Evolutionary conservation across 2,113 vertebrate species (phyloP).

Genomic region (Chlorodrepanis virens): DNA sequence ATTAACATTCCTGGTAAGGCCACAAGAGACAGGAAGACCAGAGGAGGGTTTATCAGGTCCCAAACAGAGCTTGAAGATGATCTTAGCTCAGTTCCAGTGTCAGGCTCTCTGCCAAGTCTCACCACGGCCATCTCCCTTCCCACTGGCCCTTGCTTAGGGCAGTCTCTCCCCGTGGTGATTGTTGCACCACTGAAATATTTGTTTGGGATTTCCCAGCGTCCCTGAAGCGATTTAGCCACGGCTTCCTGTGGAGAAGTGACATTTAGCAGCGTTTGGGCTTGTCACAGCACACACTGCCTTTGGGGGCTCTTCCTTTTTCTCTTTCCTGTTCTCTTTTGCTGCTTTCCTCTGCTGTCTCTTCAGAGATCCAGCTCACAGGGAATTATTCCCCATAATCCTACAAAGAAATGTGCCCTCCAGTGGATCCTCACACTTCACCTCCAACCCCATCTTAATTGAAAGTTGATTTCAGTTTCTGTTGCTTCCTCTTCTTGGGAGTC

Average conservation of each 20-base stretch:
- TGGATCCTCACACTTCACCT: background rate
- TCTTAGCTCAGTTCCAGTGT: background rate
- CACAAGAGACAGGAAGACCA: background rate
- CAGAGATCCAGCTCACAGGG: background rate
- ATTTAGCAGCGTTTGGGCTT: background rate
- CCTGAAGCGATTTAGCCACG: background rate
- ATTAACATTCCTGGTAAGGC: background rate
- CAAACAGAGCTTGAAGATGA: accelerated
- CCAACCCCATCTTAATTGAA: background rate
- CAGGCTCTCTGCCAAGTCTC: background rate
- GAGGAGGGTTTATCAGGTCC: background rate
- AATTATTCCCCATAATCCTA: background rate
- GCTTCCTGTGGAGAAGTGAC: background rate
- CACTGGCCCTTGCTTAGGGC: background rate
- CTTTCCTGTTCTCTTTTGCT: background rate
- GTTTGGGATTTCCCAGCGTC: background rate
- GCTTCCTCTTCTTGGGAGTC: background rate
- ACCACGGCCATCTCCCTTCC: background rate
- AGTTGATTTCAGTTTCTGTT: background rate
- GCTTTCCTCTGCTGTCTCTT: background rate
- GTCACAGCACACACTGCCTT: background rate
- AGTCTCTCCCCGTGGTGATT: background rate
- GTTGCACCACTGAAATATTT: background rate
- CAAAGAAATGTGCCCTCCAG: background rate
- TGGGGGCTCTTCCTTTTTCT: background rate